Base-by-base conservation (phyloP, 2,797 vertebrate genomes). In the Taenioides sp. region DNA sequence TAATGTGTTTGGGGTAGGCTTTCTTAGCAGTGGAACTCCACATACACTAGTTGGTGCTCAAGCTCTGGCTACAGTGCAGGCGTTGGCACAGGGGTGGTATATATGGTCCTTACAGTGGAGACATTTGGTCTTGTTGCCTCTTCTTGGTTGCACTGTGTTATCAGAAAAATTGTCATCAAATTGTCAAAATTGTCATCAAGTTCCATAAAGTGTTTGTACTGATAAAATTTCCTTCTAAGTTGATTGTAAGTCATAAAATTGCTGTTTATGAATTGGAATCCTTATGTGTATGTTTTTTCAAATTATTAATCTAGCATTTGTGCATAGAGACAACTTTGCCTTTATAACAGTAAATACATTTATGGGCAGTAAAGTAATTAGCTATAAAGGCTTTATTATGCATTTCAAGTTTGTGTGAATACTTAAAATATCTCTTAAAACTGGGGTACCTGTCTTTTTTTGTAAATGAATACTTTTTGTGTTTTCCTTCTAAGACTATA, bases 1-100 rank as follows among this genome's bases (percentile, higher is more conserved):
- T 97, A 96, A 97, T 97, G 95, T 87, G 90, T 75, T 73, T 68
- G 91, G 88, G 85, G 89, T 76, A 81, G 71, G 43, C 75, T 49
- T 63, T 67, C 86, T 84, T 40, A 31, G 86, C 63, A 37, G 90
- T 87, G 76, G 70, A 83, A 76, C 77, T 63, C 73, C 69, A 23
- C 75, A 37, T 20, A 89, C 91, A 77, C 91, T 92, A 92, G 91
- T 88, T 91, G 92, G 91, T 86, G 92, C 91, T 92, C 81, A 80
- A 90, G 87, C 87, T 84, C 90, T 76, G 65, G 70, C 65, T 81
- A 50, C 5, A 57, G 65, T 58, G 59, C 71, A 71, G 72, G 79
- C 75, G 75, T 73, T 75, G 67, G 70, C 59, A 72, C 65, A 40
- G 9, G 23, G n/a, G 60, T 65, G 70, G 73, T 18, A 52, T 0